Conservation (phyloP, 2,797 vertebrate species). For the Artibeus jamaicensis region DNA sequence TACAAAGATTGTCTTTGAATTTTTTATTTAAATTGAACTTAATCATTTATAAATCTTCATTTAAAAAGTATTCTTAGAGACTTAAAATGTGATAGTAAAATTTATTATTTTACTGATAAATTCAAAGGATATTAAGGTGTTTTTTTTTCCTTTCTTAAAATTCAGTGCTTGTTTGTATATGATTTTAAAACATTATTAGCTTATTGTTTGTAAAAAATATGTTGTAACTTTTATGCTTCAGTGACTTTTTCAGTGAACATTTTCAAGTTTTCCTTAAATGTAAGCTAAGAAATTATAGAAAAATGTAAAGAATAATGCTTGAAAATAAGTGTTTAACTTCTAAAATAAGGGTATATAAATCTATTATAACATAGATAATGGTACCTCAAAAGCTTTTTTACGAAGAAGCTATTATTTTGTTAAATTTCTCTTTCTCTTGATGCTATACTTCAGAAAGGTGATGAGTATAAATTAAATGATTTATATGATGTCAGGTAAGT, state of each 20-base stretch:
- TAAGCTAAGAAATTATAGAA: neutral
- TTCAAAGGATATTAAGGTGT: neutral
- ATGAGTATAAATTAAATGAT: neutral
- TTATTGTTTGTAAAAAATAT: neutral
- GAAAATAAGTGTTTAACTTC: neutral
- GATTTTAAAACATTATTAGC: neutral
- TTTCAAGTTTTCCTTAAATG: slow-evolving; percentile 8
- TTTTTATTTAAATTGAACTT: neutral
- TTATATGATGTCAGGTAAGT: neutral
- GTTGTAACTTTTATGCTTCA: neutral
- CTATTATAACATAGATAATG: neutral
- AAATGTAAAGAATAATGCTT: neutral
- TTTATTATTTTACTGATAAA: neutral
- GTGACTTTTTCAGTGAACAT: neutral
- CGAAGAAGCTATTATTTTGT: neutral
- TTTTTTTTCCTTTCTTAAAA: neutral
- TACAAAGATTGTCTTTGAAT: neutral
- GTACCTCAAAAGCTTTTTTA: neutral
- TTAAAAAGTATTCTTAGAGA: neutral
- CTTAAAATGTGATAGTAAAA: neutral
- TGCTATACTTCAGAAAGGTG: neutral
- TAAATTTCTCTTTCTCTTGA: neutral
- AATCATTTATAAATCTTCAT: neutral
- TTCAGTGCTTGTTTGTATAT: neutral
- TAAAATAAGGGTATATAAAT: neutral